Base-by-base conservation (phyloP, 2,797 vertebrate species). In the Gila robusta region DNA sequence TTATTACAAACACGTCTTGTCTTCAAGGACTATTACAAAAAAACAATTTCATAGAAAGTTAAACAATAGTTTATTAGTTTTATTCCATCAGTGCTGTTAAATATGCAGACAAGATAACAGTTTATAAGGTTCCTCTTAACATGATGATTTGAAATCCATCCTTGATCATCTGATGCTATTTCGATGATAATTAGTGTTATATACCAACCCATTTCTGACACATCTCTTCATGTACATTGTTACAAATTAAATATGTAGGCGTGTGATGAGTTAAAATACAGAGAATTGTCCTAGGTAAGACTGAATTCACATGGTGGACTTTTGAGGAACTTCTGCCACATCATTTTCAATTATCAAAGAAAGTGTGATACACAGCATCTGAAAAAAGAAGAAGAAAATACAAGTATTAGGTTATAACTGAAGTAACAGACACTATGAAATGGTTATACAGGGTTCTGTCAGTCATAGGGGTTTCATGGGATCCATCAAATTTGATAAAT, bases 311-410 rank as follows among this genome's bases (percentile, higher is more conserved):
- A 73, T 47, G 10, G 44, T 47, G 54, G 26, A 28, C 14, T 39
- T 66, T 59, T 72, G 19, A 81, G 35, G 32, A 37, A 37, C 17
- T 14, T 41, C 23, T 62, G 32, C 8, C 41, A 6, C 6, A 26
- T 71, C 19, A 23, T 82, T 10, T 81, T 85, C 70, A 47, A 28
- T 52, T 71, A 64, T 95, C 91, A 95, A 83, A 93, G 88, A 89
- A 95, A 95, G 92, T 96, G 94, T 89, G 95, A 95, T 74, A 96
- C 95, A 44, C 96, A 96, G 92, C 96, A 96, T 91, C 96, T 96
- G 82, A 49, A 32, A 89, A 89, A 32, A 32, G 28, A 79, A 66
- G 81, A 54, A 71, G 77, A 69, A 28, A 21, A 19, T 66, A 66
- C 5, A 83, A 79, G 59, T 32, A 52, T 70, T 74, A 28, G 39